Evolutionary conservation across 2,888 invertebrate species (phyloP), one percentile per base, ranked within the genome.

Genomic region (Bombylius major): DNA sequence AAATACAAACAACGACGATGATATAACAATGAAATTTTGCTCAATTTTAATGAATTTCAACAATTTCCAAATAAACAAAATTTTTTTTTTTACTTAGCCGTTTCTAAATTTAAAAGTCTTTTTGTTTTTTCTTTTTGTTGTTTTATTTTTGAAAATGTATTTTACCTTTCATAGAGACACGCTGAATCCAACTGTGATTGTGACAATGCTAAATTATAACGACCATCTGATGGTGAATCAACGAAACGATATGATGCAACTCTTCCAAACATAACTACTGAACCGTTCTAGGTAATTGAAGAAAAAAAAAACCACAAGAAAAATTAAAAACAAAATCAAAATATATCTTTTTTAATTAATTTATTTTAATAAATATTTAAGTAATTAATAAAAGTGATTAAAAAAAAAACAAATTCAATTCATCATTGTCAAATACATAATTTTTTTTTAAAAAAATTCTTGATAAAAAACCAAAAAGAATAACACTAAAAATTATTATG

Each of bases 161-260:
- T 48, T 31, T 70, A 89, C 89, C 89, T 87, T 76, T 90, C 89
- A 71, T 89, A 89, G 61, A 86, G 80, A 66, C 87, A 87, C 59
- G 84, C 81, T 64, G 86, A 88, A 66, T 86, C 85, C 73, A 82
- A 78, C 70, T 84, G 82, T 46, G 82, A 83, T 64, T 86, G 85
- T 51, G 87, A 83, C 58, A 87, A 81, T 67, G 87, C 84, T 65
- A 86, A 79, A 69, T 88, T 82, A 65, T 86, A 83, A 63, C 88
- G 78, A 63, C 83, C 87, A 74, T 90, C 90, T 61, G 87, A 86
- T 56, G 83, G 81, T 34, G 89, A 89, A 74, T 91, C 90, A 65
- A 89, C 79, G 76, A 89, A 90, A 64, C 89, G 82, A 76, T 89
- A 90, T 47, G 88, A 89, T 66, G 90, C 89, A 65, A 89, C 86